A percentile compares a stretch with the other conserved stretches of the same genome.
Conservation (phyloP, 2,113 vertebrate species). For the Taurulus bubalis region DNA sequence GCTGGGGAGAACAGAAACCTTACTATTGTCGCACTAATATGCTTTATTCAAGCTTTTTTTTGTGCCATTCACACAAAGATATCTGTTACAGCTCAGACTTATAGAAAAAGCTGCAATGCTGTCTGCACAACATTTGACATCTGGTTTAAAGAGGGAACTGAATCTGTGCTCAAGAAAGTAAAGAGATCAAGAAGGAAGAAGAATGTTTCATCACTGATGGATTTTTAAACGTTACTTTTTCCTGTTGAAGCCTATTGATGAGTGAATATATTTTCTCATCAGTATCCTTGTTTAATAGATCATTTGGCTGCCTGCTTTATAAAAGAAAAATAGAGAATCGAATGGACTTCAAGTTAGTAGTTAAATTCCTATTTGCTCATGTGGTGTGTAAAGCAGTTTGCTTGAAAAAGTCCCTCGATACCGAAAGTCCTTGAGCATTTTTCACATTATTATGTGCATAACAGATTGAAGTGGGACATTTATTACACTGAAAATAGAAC, state of each 20-base stretch:
- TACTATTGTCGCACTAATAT: not conserved
- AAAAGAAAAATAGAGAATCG: not conserved
- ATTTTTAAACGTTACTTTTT: not conserved
- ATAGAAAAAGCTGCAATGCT: not conserved
- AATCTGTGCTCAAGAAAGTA: not conserved
- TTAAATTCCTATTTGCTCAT: not conserved
- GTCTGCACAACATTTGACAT: not conserved
- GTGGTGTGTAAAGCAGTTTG: not conserved
- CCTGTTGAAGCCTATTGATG: no score
- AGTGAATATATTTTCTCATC: no score
- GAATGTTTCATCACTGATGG: not conserved
- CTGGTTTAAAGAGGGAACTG: not conserved
- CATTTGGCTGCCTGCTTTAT: not conserved
- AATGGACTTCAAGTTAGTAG: not conserved
- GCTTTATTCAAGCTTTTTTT: not conserved
- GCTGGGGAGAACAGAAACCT: not conserved
- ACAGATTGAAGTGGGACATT: not conserved
- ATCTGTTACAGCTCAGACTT: not conserved
- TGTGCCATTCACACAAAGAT: not conserved
- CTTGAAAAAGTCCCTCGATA: no score
- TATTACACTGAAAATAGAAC: no score
- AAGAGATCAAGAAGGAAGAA: not conserved
- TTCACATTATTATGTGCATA: not conserved
- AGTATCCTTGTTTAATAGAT: not conserved
- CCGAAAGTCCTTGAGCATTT: no score